Percentiles rank a stretch among this genome's conserved stretches.
Conservation (phyloP, 2,888 invertebrate species). For the Eristalinus sepulchralis region DNA sequence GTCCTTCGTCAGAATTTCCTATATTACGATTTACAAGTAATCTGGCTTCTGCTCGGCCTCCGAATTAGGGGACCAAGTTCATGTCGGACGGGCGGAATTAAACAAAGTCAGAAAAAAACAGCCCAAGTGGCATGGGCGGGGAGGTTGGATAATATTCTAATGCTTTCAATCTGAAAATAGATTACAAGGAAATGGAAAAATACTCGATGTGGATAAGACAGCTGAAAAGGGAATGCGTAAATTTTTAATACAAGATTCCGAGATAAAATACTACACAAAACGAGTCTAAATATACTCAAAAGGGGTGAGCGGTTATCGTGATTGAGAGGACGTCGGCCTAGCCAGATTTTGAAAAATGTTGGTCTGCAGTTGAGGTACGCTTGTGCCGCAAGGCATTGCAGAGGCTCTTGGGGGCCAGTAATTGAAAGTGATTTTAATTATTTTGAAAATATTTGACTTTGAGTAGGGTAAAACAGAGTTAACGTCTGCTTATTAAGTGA, state of each 20-base stretch:
- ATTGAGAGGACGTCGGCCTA: neutral
- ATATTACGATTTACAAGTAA: conserved; percentile 21
- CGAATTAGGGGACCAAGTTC: neutral
- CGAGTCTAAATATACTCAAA: conserved; percentile 21
- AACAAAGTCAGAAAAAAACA: neutral
- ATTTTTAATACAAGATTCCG: conserved; percentile 19
- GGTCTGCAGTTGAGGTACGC: neutral
- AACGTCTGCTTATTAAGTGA: neutral
- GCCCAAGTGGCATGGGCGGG: neutral
- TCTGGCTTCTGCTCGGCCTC: neutral
- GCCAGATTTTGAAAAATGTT: neutral
- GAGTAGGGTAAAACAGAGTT: neutral
- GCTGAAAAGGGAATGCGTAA: conserved; percentile 18
- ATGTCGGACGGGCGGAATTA: neutral
- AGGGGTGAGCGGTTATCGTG: neutral
- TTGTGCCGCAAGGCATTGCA: neutral
- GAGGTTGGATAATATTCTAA: neutral
- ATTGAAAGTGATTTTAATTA: neutral
- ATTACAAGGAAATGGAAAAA: conserved; percentile 39
- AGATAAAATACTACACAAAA: conserved; percentile 23
- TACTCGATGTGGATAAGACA: conserved; percentile 26
- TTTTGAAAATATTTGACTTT: neutral
- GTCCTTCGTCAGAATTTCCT: conserved; percentile 31
- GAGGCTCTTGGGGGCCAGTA: neutral
- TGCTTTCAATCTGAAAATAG: conserved; percentile 40